Conservation (phyloP, 64 coral and sea anemone species). For the Montipora efflorescens region DNA sequence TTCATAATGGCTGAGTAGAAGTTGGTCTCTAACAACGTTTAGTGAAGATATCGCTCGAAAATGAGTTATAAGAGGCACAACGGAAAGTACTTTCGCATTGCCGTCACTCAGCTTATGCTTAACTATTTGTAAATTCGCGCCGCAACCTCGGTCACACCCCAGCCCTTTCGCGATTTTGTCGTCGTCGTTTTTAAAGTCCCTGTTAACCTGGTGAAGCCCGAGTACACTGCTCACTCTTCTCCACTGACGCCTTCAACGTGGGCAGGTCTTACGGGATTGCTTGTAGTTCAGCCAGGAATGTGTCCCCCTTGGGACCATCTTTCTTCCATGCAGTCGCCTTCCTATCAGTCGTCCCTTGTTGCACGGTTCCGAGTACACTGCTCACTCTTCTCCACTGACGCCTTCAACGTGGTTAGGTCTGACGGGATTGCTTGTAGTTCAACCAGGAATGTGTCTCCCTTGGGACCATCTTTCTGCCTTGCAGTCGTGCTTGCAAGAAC, state of each 20-base stretch:
- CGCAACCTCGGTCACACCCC: not conserved
- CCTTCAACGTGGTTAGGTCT: constrained; percentile 29
- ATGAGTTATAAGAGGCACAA: too few relatives aligned
- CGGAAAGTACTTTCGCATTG: too few relatives aligned
- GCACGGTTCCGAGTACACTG: not conserved
- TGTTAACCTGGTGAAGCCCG: too few relatives aligned
- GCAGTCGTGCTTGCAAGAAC: not conserved
- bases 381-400: constrained; percentile 42
- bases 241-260: constrained; percentile 7
- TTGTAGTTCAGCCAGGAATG: constrained; percentile 53
- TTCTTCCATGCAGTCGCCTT: not conserved
- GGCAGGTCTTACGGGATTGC: not conserved
- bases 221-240: too few relatives aligned
- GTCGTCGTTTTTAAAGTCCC: too few relatives aligned
- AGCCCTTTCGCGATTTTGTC: not conserved
- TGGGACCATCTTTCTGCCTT: not conserved
- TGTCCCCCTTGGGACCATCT: constrained; percentile 21
- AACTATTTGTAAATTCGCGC: too few relatives aligned
- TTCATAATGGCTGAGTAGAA: too few relatives aligned
- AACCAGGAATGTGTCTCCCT: constrained; percentile 49
- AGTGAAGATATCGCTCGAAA: too few relatives aligned
- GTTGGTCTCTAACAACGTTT: too few relatives aligned
- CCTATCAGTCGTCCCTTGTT: too few relatives aligned
- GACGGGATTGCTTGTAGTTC: constrained; percentile 21
- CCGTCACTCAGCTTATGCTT: too few relatives aligned